Evolutionary conservation across 2,888 invertebrate species (phyloP).

Genomic region (Palloptera scutellata): DNA sequence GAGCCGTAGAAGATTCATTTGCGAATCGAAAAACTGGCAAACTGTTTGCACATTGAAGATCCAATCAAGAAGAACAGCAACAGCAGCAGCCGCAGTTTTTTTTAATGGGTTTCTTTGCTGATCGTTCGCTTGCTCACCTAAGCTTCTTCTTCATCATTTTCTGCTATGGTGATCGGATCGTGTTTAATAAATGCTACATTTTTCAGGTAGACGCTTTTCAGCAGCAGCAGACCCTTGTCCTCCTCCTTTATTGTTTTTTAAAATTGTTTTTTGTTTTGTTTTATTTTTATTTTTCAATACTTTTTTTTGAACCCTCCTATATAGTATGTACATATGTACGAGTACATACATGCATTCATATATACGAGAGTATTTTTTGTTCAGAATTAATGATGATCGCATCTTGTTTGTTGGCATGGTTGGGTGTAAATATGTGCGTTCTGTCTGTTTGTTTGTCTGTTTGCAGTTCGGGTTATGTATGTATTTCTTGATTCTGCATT

Average conservation of each 20-base stretch:
- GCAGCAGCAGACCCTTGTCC: slow-evolving; percentile 25
- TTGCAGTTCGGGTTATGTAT: not conserved
- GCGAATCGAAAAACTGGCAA: slow-evolving; percentile 25
- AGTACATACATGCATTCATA: too few species aligned
- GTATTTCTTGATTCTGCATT: slow-evolving; percentile 18
- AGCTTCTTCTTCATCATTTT: not conserved
- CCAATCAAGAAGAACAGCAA: slow-evolving; percentile 33
- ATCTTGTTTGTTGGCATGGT: slow-evolving; percentile 32
- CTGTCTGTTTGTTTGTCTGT: not conserved
- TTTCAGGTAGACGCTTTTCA: slow-evolving; percentile 26
- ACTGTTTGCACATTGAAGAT: slow-evolving; percentile 28
- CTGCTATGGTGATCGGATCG: slow-evolving; percentile 20
- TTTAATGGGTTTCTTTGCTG: slow-evolving; percentile 22
- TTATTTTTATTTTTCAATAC: slow-evolving; percentile 1
- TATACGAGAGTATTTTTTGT: slow-evolving; percentile 11
- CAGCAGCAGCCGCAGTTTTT: slow-evolving; percentile 13
- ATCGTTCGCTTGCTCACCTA: not conserved
- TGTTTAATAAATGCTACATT: slow-evolving; percentile 25
- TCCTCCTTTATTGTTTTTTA: slow-evolving; percentile 10
- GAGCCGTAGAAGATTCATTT: slow-evolving; percentile 20
- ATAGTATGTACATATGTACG: not conserved
- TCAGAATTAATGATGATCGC: slow-evolving; percentile 38
- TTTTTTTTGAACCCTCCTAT: slow-evolving; percentile 8
- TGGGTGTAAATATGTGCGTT: slow-evolving; percentile 25
- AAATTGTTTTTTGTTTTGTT: not conserved